phyloP scores from a whole-genome alignment of 2,797 vertebrate genomes.

The Decapterus maruadsi region DNA sequence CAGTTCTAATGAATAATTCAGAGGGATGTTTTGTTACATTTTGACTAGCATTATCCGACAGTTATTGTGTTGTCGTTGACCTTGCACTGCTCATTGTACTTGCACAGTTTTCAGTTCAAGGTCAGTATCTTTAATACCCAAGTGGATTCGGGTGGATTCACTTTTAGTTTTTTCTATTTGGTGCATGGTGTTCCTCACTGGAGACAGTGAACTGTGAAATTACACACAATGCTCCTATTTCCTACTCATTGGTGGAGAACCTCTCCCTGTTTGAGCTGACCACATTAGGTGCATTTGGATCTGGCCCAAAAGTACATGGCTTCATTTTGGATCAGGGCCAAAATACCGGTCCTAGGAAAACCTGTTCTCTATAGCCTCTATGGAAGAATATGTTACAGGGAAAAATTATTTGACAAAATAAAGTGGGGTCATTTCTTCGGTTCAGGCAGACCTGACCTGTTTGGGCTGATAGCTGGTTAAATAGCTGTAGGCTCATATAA shows the following conservation, averaged over 20 bases:
- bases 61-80: neutral
- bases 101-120: neutral
- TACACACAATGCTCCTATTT: neutral
- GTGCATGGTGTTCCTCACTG: neutral
- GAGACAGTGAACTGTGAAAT: conserved; percentile 1
- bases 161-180: too few relatives aligned
- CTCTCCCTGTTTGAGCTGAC: neutral
- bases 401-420: neutral
- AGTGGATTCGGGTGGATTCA: neutral
- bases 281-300: neutral
- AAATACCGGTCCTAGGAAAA: neutral
- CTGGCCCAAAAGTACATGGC: neutral
- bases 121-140: neutral
- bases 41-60: neutral
- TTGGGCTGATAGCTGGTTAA: neutral
- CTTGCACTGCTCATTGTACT: neutral
- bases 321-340: neutral
- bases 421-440: neutral
- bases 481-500: neutral
- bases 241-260: neutral
- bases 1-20: neutral
- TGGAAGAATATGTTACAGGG: neutral
- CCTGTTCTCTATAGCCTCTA: neutral
- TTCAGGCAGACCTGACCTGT: neutral
- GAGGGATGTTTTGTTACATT: neutral